Conservation (phyloP, 53 echinoderm and acorn worm genomes). For the Zoroaster sp. region DNA sequence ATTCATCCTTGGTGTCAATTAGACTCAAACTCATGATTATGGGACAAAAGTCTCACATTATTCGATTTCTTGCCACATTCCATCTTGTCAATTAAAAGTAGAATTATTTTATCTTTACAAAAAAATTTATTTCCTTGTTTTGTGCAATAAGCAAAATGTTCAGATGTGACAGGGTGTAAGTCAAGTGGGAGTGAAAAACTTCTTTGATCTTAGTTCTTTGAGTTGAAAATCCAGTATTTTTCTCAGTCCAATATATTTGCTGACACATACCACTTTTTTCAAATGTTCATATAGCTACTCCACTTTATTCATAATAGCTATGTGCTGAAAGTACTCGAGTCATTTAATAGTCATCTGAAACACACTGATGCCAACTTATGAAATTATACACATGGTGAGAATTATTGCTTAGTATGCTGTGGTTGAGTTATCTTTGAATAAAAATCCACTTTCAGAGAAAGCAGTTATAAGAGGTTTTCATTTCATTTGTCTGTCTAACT, state of each 20-base stretch:
- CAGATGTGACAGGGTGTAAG: neutral
- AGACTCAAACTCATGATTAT: neutral
- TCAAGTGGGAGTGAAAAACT: neutral
- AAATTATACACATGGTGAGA: neutral
- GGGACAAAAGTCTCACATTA: neutral
- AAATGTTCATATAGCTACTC: neutral
- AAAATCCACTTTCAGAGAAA: neutral
- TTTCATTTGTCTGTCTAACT: neutral
- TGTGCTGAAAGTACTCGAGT: neutral
- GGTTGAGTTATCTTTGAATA: neutral
- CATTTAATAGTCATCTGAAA: neutral
- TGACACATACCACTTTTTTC: neutral
- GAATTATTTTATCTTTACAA: neutral
- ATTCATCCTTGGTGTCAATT: neutral
- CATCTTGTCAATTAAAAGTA: neutral
- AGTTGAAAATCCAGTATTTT: neutral
- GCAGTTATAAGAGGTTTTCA: neutral
- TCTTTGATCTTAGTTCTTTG: neutral
- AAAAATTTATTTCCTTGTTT: neutral
- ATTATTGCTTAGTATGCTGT: neutral
- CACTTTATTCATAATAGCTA: neutral
- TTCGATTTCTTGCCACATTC: neutral
- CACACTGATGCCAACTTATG: neutral
- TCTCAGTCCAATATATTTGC: neutral
- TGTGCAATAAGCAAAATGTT: neutral